phyloP scores from a whole-genome alignment of 2,113 vertebrate species.

The Plotosus lineatus region DNA sequence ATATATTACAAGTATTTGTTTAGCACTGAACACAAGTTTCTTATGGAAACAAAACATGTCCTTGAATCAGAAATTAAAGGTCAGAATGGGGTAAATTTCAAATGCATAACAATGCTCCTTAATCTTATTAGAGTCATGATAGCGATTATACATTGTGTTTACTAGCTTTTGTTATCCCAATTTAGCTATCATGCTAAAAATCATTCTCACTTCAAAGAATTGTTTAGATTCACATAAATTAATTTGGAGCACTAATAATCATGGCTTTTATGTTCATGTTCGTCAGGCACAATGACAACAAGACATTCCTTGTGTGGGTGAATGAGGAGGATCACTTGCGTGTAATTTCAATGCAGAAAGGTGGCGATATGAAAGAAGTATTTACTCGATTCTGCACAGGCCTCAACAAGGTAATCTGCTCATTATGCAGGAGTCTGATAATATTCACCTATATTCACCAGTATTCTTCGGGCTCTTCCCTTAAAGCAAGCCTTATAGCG shows the following conservation, averaged over 20 bases:
- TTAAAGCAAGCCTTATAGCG: no score
- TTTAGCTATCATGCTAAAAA: background rate
- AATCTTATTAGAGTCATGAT: background rate
- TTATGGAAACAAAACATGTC: background rate
- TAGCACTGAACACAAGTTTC: no score
- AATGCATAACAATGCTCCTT: background rate
- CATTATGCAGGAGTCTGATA: background rate
- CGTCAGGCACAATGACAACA: slow-evolving; percentile 95
- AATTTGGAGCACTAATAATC: no score
- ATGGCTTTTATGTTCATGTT: background rate
- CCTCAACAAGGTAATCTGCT: slow-evolving; percentile 82
- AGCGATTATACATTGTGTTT: background rate
- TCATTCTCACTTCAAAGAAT: background rate
- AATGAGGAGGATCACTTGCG: slow-evolving; percentile 98
- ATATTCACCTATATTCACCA: no score
- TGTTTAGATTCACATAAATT: no score
- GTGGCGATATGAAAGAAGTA: slow-evolving; percentile 96
- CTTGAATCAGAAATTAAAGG: no score
- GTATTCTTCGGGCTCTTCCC: no score
- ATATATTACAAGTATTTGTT: no score
- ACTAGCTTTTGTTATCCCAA: background rate
- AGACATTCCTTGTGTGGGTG: slow-evolving; percentile 98
- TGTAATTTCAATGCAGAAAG: slow-evolving; percentile 99
- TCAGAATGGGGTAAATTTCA: background rate
- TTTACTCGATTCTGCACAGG: slow-evolving; percentile 92